Evolutionary conservation across 1,140 invertebrate genomes (phyloP), one percentile per base, ranked within the genome.

Genomic region (Penaeus chinensis): DNA sequence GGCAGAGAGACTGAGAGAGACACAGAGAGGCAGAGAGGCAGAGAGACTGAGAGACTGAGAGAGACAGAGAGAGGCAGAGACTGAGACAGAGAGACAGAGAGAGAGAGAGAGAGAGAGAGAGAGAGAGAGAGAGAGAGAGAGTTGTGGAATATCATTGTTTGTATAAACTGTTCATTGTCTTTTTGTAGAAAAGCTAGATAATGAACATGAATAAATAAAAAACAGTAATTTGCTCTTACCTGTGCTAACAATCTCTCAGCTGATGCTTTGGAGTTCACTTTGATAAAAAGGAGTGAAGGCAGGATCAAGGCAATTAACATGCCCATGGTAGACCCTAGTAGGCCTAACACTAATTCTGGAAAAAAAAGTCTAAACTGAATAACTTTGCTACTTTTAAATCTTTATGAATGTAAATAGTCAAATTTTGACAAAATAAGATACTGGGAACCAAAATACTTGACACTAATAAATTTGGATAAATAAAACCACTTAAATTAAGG

Each of bases 291-390:
- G 18, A 90, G 54, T 18, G 86, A 88, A 4, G 89, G 89, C 20
- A 90, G 78, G 37, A 90, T 86, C 8, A 89, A 80, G 19, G 89
- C 80, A 54, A 90, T 90, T 24, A 88, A 32, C 22, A 89, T 79
- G 2, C 89, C 89, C 80, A 90, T 88, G 0, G 89, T 90, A 3
- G 89, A 90, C 22, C 89, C 87, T 65, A 90, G 83, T n/a, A 90
- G 62, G 1, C 89, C 89, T 69, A 90, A 54, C 47, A 90, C 89
- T 42, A 88, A 89, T 84, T 90, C 89, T 90, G 89, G n/a, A 27
- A 47, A 24, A 61, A 80, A 47, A 47, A 32, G 18, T 19, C 11
- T 47, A 42, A 80, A 42, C 0, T 80, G 42, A 80, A 61, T 32
- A 80, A 32, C n/a, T 79, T 22, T 79, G 2, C 5, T 37, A 3